phyloP scores from a whole-genome alignment of 1,140 invertebrate species.

The Patella vulgata region DNA sequence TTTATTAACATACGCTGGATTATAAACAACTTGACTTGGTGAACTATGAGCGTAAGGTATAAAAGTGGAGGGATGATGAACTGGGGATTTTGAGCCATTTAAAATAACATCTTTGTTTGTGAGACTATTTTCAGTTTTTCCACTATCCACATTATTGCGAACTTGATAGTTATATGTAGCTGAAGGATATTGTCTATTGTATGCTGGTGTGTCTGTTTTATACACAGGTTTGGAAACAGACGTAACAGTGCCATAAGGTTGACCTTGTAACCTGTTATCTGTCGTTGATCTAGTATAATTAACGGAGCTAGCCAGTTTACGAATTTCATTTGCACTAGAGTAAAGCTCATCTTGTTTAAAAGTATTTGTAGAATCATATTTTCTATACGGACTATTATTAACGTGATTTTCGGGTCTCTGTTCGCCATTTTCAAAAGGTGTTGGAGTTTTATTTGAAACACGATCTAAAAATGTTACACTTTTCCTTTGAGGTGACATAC shows the following conservation, averaged over 20 bases:
- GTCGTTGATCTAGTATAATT: neutral
- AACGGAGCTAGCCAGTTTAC: neutral
- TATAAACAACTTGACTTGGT: conserved; percentile 9
- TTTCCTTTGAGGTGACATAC: conserved; percentile 3
- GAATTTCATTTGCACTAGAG: conserved; percentile 18
- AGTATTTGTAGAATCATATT: too few relatives aligned
- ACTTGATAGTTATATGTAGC: too few relatives aligned
- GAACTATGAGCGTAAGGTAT: neutral
- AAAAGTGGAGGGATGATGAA: too few relatives aligned
- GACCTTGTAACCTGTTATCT: neutral
- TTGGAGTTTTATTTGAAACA: too few relatives aligned
- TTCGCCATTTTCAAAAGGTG: too few relatives aligned
- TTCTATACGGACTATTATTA: too few relatives aligned
- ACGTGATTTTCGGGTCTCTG: too few relatives aligned
- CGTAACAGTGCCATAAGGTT: neutral
- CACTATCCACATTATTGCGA: too few relatives aligned
- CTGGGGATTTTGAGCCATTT: too few relatives aligned
- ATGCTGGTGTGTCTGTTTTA: neutral
- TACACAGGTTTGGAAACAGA: neutral
- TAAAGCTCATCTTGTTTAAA: conserved; percentile 30
- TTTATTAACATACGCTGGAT: conserved; percentile 25
- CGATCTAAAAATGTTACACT: conserved; percentile 1
- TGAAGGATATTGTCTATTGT: too few relatives aligned
- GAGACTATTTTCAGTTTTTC: too few relatives aligned
- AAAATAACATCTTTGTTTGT: too few relatives aligned